Base-by-base conservation (phyloP, 1,140 invertebrate species). In the Galendromus occidentalis region DNA sequence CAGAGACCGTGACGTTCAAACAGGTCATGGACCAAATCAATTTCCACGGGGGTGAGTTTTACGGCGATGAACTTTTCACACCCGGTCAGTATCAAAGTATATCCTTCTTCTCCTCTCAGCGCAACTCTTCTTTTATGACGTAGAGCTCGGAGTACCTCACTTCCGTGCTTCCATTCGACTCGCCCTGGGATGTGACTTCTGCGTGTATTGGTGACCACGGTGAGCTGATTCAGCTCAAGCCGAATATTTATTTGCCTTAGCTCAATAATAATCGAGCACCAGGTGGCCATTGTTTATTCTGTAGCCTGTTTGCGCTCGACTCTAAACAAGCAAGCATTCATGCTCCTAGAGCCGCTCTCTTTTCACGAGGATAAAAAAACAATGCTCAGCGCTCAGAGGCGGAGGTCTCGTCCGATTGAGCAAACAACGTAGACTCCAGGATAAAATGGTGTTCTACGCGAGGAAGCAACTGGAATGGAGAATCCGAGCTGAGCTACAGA, bases 381-480 rank as follows among this genome's bases (percentile, higher is more conserved):
- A 59, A 33, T 59, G 51, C 51, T 17, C 14, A 6, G 12, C 25
- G 1, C 33, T 59, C 9, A 14, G 33, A 25, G 51, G 51, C 51
- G 51, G 25, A 22, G 51, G 51, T 9, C 22, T 59, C 17, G n/a
- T 59, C 22, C 51, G 25, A 20, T 29, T 59, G 25, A 59, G 51
- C 51, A 59, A 59, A 59, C 51, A 59, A 59, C 1, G 51, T 1
- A 29, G n/a, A 14, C 22, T 59, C 14, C 51, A 59, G 33, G 25
- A 20, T 22, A 59, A 59, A 22, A 59, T 59, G 51, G 51, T 59
- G 1, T 59, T 59, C 51, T 59, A 59, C 33, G 25, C 25, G 51
- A 25, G 51, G 14, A 59, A 25, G 33, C 12, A 59, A 25, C 51
- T 59, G 4, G 51, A 59, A 17, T 22, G 51, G 9, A 59, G 22